Base-by-base conservation (phyloP, 2,797 vertebrate species). In the Thamnophis elegans region DNA sequence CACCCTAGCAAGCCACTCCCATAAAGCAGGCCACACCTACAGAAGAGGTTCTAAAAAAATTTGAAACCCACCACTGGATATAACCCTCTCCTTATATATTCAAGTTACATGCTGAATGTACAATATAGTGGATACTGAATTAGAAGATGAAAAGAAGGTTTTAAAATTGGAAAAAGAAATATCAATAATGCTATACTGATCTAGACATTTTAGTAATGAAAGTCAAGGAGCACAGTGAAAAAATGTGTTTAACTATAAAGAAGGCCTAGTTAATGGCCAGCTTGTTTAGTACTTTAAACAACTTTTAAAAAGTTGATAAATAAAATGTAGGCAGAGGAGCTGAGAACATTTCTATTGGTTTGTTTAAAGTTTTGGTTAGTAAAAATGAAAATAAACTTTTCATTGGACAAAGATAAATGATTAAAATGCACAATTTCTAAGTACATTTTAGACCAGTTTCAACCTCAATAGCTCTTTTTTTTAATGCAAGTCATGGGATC, bases 371-470 rank as follows among this genome's bases (percentile, higher is more conserved):
- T 36, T 59, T 94, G 58, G 53, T 9, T 36, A 88, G 85, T 42
- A 93, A 89, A 58, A 58, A n/a, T 47, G 16, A 47, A 54, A 58
- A 55, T 28, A 36, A n/a, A 14, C 32, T 59, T 36, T 6, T 9
- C 88, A 47, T 8, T 55, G 14, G 22, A 93, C 60, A 87, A 78
- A 0, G 0, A 86, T 89, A 51, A 3, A 2, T n/a, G n/a, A 73
- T 51, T 5, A 36, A 51, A 89, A 60, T 65, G 28, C 89, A 0
- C 65, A 85, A 3, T 87, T 59, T 68, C 58, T 53, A 32, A 54
- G 85, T 86, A 20, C 87, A n/a, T 68, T 93, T 59, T 55, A 93
- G 59, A 65, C 58, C 59, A 62, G n/a, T 88, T 93, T 88, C 86
- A 90, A 55, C 2, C 8, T 18, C 65, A 85, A 65, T 51, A 20